These are phyloP conservation scores for Channa argus DNA, from an alignment of 2,113 vertebrate species.

Conservation along the genomic window DNA sequence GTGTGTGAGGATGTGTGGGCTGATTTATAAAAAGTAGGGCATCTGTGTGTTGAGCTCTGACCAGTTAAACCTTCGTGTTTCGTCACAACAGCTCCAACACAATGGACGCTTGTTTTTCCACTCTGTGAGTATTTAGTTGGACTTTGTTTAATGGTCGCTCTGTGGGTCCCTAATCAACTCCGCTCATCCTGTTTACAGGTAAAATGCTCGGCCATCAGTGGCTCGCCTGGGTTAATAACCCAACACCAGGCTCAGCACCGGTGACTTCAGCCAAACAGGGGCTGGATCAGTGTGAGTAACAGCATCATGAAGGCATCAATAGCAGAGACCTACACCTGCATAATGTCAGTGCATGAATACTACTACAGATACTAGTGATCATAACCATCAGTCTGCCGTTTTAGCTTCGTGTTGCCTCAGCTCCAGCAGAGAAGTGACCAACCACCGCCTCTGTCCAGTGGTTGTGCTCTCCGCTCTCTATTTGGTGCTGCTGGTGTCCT, in stretches of 20 bases:
- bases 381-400: neutral
- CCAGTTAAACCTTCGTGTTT: too few relatives aligned
- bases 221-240: conserved; percentile 18
- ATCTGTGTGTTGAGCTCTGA: too few relatives aligned
- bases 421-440: neutral
- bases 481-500: conserved; percentile 32
- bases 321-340: too few relatives aligned
- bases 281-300: conserved; percentile 28
- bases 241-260: neutral
- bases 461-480: conserved; percentile 18
- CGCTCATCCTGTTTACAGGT: neutral
- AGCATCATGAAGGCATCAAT: too few relatives aligned
- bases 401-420: conserved; percentile 9
- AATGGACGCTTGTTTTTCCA: too few relatives aligned
- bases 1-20: too few relatives aligned
- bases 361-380: neutral
- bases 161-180: too few relatives aligned
- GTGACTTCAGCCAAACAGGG: conserved; percentile 27
- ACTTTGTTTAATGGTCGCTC: too few relatives aligned
- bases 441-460: neutral
- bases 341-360: too few relatives aligned
- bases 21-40: too few relatives aligned
- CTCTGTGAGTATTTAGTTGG: too few relatives aligned
- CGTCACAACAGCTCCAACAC: too few relatives aligned
- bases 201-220: conserved; percentile 32